These are phyloP conservation scores for Pungitius pungitius DNA, from an alignment of 2,113 vertebrate genomes.

Conservation along the genomic window DNA sequence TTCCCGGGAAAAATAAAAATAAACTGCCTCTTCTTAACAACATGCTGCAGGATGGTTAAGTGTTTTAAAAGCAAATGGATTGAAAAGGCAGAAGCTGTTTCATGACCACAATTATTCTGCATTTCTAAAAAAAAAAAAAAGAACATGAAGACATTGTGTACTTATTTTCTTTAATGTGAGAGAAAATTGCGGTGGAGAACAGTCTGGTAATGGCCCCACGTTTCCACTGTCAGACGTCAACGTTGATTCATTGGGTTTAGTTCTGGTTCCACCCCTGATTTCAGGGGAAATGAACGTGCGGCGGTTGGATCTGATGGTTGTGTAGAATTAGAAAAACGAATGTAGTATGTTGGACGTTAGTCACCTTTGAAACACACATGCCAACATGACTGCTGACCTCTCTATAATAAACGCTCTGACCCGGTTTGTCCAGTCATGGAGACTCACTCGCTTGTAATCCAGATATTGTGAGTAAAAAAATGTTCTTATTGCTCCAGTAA, in stretches of 20 bases:
- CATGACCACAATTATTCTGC: not conserved
- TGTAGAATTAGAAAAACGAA: not conserved
- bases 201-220: slow-evolving; percentile 1
- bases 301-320: not conserved
- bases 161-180: slow-evolving; percentile 5
- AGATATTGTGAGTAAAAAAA: not conserved
- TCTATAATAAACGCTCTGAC: not conserved
- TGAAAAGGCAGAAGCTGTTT: not conserved
- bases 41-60: slow-evolving; percentile 17
- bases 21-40: not conserved
- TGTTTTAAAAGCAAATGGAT: slow-evolving; percentile 13
- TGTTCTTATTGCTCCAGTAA: not conserved
- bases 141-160: not conserved
- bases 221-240: no score
- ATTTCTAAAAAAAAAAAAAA: slow-evolving; percentile 17
- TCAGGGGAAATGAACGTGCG: not conserved
- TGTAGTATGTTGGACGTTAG: not conserved
- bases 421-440: not conserved
- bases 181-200: not conserved
- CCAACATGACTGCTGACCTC: not conserved
- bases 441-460: not conserved
- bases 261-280: slow-evolving; percentile 5
- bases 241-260: not conserved
- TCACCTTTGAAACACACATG: not conserved
- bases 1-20: slow-evolving; percentile 19